phyloP scores from a whole-genome alignment of 1,140 invertebrate species.

The Cydia splendana region DNA sequence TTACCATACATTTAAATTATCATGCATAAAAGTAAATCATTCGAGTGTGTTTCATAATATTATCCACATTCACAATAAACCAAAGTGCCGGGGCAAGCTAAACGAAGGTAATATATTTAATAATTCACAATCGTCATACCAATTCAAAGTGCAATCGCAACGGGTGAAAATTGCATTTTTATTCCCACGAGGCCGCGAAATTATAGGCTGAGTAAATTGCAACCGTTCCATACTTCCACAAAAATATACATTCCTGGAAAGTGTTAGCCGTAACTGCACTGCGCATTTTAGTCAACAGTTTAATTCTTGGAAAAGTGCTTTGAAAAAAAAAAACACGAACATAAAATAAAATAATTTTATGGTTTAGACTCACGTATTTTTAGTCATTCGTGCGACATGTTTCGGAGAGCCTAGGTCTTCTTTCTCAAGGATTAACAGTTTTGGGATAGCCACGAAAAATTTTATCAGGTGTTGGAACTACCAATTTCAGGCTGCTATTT shows the following conservation, averaged over 20 bases:
- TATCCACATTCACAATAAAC: slow-evolving; percentile 28
- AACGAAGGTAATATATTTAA: slow-evolving; percentile 52
- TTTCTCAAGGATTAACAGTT: no score
- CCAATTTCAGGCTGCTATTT: no score
- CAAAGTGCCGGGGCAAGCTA: slow-evolving; percentile 34
- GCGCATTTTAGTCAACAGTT: slow-evolving; percentile 19
- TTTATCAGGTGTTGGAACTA: no score
- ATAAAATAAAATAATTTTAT: no score
- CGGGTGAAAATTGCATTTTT: slow-evolving; percentile 60
- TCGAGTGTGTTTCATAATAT: neutral
- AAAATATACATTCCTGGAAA: slow-evolving; percentile 35
- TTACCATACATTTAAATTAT: neutral
- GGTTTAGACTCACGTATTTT: no score
- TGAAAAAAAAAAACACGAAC: neutral
- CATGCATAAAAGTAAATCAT: neutral
- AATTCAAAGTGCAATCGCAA: slow-evolving; percentile 55
- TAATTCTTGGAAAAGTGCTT: neutral
- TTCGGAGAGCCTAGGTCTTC: no score
- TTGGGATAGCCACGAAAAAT: neutral
- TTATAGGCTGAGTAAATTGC: slow-evolving; percentile 56
- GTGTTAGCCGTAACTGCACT: slow-evolving; percentile 12
- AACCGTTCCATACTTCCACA: slow-evolving; percentile 46
- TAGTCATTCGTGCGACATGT: no score
- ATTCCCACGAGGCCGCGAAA: slow-evolving; percentile 49
- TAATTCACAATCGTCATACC: slow-evolving; percentile 50